phyloP scores from a whole-genome alignment of 2,113 vertebrate species.

The Pteruthius melanotis region DNA sequence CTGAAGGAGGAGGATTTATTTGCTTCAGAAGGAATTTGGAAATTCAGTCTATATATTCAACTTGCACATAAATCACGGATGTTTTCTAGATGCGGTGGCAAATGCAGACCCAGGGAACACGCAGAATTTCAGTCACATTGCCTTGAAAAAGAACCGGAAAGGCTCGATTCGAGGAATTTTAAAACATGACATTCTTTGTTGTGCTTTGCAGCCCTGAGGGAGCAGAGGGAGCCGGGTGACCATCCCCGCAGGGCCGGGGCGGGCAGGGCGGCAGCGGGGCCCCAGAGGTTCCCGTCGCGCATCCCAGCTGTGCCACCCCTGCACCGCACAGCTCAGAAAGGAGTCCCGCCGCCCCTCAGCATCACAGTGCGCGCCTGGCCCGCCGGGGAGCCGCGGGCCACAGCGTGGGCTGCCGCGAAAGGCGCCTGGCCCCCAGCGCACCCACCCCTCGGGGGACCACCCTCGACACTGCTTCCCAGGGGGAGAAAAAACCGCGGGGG shows the following conservation, averaged over 20 bases:
- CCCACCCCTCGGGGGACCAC: background rate
- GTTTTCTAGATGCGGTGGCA: background rate
- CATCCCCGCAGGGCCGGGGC: fast-evolving
- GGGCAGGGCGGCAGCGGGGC: fast-evolving
- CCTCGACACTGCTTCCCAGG: background rate
- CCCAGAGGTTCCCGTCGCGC: background rate
- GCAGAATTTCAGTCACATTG: background rate
- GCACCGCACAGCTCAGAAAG: background rate
- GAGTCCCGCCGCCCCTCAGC: background rate
- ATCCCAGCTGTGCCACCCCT: background rate
- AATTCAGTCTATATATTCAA: background rate
- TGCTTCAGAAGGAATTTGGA: background rate
- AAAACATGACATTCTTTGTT: background rate
- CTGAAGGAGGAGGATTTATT: background rate
- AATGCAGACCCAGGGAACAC: background rate
- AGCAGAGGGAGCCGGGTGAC: background rate
- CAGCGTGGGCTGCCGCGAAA: background rate
- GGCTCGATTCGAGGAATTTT: background rate
- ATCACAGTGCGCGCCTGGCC: background rate
- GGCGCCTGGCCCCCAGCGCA: background rate
- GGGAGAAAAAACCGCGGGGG: background rate
- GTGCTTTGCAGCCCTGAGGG: background rate
- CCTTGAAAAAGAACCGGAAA: background rate
- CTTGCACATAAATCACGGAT: background rate
- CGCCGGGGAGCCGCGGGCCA: background rate